A percentile compares a stretch with the other conserved stretches of the same genome.
Evolutionary conservation across 2,113 vertebrate genomes (phyloP).

Genomic region (Aldabrachelys gigantea): DNA sequence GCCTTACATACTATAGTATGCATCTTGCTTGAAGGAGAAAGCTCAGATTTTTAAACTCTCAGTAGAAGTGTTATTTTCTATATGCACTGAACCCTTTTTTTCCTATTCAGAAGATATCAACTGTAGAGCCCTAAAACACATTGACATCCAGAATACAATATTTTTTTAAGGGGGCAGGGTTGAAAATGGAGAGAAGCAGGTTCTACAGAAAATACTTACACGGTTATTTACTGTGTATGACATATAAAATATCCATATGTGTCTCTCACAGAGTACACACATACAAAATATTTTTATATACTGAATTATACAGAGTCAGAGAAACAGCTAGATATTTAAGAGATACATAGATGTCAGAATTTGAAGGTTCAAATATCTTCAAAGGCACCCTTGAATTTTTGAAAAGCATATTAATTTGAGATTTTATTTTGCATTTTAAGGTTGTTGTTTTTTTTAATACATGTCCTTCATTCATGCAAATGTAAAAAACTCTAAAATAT

Average conservation of each 20-base stretch:
- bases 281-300: background rate
- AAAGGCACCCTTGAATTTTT: background rate
- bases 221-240: background rate
- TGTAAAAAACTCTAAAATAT: background rate
- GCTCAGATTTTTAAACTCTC: background rate
- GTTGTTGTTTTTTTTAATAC: background rate
- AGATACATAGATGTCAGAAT: background rate
- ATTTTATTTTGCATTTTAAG: background rate
- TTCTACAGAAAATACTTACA: background rate
- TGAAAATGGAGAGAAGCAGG: background rate
- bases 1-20: background rate
- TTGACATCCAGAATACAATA: background rate
- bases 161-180: background rate
- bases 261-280: background rate
- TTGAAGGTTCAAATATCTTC: background rate
- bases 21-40: background rate
- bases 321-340: background rate
- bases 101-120: background rate
- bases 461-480: background rate
- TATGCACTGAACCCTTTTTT: background rate
- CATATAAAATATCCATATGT: background rate
- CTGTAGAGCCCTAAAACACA: background rate
- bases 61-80: background rate
- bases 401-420: slow-evolving; percentile 7
- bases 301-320: background rate